phyloP scores from a whole-genome alignment of 2,113 vertebrate species.

The Barnardius zonarius region DNA sequence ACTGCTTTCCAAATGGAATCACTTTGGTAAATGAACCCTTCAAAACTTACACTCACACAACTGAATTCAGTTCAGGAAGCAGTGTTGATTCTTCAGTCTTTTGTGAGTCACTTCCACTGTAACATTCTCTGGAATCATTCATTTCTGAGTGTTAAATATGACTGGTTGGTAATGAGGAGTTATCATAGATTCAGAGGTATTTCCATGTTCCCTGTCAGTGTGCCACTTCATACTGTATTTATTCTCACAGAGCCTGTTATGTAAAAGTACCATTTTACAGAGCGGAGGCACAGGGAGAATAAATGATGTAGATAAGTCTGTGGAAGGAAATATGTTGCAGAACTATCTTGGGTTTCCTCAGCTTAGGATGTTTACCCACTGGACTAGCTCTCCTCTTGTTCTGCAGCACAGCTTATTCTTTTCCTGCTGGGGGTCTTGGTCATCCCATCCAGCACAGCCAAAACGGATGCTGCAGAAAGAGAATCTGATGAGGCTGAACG shows the following conservation, averaged over 20 bases:
- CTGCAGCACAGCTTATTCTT: neutral
- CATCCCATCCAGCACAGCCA: neutral
- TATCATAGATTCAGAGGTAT: slow-evolving; percentile 17
- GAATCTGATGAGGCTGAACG: neutral
- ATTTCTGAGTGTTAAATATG: slow-evolving; percentile 29
- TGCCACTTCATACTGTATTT: slow-evolving; percentile 34
- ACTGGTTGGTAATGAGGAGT: slow-evolving; percentile 4
- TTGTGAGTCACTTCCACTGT: slow-evolving; percentile 26
- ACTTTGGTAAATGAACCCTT: neutral
- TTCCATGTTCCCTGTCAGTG: slow-evolving; percentile 29
- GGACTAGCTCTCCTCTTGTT: neutral
- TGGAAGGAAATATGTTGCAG: neutral
- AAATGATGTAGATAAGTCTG: neutral
- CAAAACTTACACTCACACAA: neutral
- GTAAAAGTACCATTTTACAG: neutral
- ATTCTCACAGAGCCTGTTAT: slow-evolving; percentile 38
- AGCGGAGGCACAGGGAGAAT: neutral
- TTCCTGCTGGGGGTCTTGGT: neutral
- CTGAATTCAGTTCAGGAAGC: neutral
- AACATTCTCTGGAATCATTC: slow-evolving; percentile 22
- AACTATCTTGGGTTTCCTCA: neutral
- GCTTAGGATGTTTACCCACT: neutral
- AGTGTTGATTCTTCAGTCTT: neutral
- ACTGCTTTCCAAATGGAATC: neutral
- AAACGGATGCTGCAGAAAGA: neutral